phyloP scores from a whole-genome alignment of 2,888 invertebrate genomes.

The Tethea ocularis region DNA sequence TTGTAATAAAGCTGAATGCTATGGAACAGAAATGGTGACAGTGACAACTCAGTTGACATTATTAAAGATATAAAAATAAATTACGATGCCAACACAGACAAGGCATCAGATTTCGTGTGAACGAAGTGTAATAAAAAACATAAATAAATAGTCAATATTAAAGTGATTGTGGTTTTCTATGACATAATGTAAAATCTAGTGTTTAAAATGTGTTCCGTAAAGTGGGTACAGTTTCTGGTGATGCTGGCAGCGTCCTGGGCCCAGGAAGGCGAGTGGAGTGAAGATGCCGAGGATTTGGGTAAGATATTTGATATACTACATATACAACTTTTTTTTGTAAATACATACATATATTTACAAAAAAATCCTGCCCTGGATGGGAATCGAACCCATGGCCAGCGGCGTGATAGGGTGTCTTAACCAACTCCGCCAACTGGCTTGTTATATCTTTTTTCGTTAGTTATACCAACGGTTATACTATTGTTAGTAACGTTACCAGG shows the following conservation, averaged over 20 bases:
- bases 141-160: background rate
- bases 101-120: conserved; percentile 6
- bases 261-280: conserved; percentile 80
- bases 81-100: conserved; percentile 3
- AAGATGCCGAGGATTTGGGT: conserved; percentile 79
- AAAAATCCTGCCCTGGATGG: too few relatives aligned
- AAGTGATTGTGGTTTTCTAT: conserved; percentile 8
- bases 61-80: conserved; percentile 17
- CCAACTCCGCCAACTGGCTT: too few relatives aligned
- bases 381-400: too few relatives aligned
- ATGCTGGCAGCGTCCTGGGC: conserved; percentile 77
- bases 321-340: too few relatives aligned
- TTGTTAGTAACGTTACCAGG: too few relatives aligned
- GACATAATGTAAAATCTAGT: conserved; percentile 14
- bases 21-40: conserved; percentile 21
- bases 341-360: too few relatives aligned
- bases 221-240: conserved; percentile 71
- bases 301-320: conserved; percentile 36
- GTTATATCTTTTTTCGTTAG: too few relatives aligned
- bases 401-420: too few relatives aligned
- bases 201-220: conserved; percentile 65
- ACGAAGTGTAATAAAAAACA: conserved; percentile 8
- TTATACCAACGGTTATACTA: too few relatives aligned
- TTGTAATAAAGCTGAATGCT: conserved; percentile 5
- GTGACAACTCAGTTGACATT: conserved; percentile 17